These are phyloP conservation scores for Drosophila chauvacae DNA, from an alignment of 1,140 invertebrate genomes.

Conservation along the genomic window DNA sequence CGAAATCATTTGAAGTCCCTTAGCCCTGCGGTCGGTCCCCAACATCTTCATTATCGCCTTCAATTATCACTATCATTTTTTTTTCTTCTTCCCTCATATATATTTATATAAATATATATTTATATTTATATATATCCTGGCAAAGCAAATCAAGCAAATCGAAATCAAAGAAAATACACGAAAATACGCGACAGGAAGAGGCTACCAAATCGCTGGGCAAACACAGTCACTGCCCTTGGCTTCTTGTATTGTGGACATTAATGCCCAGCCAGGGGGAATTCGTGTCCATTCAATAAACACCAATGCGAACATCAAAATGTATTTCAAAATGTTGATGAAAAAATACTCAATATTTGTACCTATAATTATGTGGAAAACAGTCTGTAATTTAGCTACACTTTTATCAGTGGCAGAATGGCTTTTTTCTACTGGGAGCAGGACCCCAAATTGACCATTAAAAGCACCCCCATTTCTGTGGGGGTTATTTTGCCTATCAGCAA, in stretches of 20 bases:
- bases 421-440: neutral
- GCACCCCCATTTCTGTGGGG: neutral
- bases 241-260: slow-evolving; percentile 12
- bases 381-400: slow-evolving; percentile 12
- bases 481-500: slow-evolving; percentile 1
- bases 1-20: slow-evolving; percentile 58
- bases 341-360: neutral
- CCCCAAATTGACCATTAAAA: slow-evolving; percentile 27
- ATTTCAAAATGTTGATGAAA: slow-evolving; percentile 3
- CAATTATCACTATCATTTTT: slow-evolving; percentile 60
- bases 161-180: slow-evolving; percentile 54
- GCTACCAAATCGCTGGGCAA: neutral
- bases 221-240: slow-evolving; percentile 6
- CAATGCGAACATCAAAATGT: neutral
- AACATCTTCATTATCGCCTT: slow-evolving; percentile 29
- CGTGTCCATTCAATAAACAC: slow-evolving; percentile 11
- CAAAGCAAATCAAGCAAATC: slow-evolving; percentile 68
- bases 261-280: neutral
- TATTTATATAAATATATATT: slow-evolving; percentile 19
- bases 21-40: slow-evolving; percentile 6
- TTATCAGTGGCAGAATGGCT: neutral
- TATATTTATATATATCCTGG: neutral
- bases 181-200: slow-evolving; percentile 41
- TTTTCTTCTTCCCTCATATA: slow-evolving; percentile 20
- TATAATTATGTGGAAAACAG: slow-evolving; percentile 4